phyloP scores from a whole-genome alignment of 2,113 vertebrate species.

The Tachysurus fulvidraco region DNA sequence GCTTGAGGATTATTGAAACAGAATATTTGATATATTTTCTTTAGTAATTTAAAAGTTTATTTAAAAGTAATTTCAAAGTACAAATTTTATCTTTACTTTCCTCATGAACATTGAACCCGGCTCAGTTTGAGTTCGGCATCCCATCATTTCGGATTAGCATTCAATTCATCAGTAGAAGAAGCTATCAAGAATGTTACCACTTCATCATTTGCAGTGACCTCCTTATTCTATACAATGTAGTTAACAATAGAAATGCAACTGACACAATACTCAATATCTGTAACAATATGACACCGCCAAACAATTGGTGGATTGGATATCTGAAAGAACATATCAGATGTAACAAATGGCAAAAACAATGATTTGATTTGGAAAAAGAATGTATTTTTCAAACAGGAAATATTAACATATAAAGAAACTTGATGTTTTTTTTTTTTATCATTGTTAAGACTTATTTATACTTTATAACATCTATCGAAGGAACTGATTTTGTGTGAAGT shows the following conservation, averaged over 20 bases:
- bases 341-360: neutral
- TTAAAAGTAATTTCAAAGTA: neutral
- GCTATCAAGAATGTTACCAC: neutral
- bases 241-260: neutral
- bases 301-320: neutral
- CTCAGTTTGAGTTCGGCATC: neutral
- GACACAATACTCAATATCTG: neutral
- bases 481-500: neutral
- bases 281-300: neutral
- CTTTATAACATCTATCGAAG: neutral
- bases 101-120: neutral
- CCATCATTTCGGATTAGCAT: neutral
- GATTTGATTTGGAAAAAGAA: neutral
- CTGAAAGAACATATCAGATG: neutral
- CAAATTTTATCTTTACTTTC: neutral
- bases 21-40: neutral
- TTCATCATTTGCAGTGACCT: neutral
- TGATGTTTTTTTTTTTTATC: neutral
- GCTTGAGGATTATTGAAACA: neutral
- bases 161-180: neutral
- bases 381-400: neutral
- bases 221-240: neutral
- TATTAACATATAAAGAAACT: neutral
- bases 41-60: neutral
- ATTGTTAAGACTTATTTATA: neutral